Evolutionary conservation across 2,113 vertebrate genomes (phyloP).

Genomic region (Megalops atlanticus): DNA sequence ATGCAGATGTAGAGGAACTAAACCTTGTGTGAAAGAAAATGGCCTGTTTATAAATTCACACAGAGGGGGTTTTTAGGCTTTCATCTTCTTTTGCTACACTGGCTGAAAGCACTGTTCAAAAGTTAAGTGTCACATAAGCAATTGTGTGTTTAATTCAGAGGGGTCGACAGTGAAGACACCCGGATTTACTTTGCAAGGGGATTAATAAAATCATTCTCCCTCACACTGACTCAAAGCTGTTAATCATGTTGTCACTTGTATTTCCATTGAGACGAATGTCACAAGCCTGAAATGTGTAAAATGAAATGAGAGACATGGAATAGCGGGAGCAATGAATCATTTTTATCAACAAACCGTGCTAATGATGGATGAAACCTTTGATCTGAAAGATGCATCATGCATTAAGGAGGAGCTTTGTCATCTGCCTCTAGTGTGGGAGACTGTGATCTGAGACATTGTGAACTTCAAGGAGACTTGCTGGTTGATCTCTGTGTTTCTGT

Average conservation of each 20-base stretch:
- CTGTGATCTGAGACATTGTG: not conserved
- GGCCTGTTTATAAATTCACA: not conserved
- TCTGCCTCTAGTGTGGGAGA: no score
- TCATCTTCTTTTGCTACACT: not conserved
- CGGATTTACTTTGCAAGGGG: not conserved
- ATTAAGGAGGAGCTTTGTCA: no score
- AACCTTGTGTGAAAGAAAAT: not conserved
- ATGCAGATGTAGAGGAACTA: not conserved
- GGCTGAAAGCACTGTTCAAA: not conserved
- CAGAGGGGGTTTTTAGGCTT: not conserved
- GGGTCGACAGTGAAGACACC: not conserved
- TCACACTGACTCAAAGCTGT: not conserved
- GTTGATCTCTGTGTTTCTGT: not conserved
- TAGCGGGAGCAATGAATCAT: not conserved
- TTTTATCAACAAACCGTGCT: no score
- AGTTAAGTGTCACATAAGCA: not conserved
- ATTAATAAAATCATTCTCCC: not conserved
- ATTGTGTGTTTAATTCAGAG: not conserved
- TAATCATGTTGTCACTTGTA: no score
- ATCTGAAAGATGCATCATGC: no score
- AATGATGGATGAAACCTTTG: no score
- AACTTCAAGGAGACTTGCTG: not conserved
- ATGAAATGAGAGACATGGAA: no score
- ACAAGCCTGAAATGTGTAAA: no score
- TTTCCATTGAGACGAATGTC: no score